These are phyloP conservation scores for Phyto melanocephala DNA, from an alignment of 2,888 invertebrate genomes.

Conservation along the genomic window DNA sequence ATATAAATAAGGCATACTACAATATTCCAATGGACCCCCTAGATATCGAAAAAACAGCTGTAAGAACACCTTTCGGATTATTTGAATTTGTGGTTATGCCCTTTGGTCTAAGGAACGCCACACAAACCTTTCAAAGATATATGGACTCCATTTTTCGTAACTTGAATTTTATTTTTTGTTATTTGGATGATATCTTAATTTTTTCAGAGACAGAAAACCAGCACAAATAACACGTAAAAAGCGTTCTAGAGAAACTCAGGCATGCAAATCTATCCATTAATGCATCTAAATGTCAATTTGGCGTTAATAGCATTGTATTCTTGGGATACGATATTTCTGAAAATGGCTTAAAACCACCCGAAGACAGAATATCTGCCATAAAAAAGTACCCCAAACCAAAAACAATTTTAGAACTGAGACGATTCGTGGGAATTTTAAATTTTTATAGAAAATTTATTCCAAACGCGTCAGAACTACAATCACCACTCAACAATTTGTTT, in stretches of 20 bases:
- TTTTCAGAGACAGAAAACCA: too few species aligned
- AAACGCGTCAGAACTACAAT: too few species aligned
- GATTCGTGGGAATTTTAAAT: constrained; percentile 54
- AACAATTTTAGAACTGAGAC: constrained; percentile 36
- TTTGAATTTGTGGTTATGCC: constrained; percentile 72
- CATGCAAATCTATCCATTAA: constrained; percentile 67
- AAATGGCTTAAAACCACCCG: constrained; percentile 35
- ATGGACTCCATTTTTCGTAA: constrained; percentile 69
- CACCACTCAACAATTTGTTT: too few species aligned
- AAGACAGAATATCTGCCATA: constrained; percentile 57
- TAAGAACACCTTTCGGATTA: constrained; percentile 74
- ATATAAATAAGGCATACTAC: constrained; percentile 34
- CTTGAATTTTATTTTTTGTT: constrained; percentile 68
- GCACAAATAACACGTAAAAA: constrained; percentile 64
- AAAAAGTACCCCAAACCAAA: constrained; percentile 26
- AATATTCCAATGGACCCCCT: constrained; percentile 69
- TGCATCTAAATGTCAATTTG: constrained; percentile 62
- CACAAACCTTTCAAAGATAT: constrained; percentile 74
- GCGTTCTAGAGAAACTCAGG: constrained; percentile 63
- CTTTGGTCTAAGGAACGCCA: too few species aligned
- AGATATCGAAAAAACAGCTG: constrained; percentile 75
- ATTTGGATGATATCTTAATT: constrained; percentile 71
- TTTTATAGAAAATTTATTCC: constrained; percentile 55
- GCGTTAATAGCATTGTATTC: too few species aligned
- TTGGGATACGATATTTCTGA: constrained; percentile 14